Conservation (phyloP, 2,797 vertebrate genomes). For the Aphelocoma californica region DNA sequence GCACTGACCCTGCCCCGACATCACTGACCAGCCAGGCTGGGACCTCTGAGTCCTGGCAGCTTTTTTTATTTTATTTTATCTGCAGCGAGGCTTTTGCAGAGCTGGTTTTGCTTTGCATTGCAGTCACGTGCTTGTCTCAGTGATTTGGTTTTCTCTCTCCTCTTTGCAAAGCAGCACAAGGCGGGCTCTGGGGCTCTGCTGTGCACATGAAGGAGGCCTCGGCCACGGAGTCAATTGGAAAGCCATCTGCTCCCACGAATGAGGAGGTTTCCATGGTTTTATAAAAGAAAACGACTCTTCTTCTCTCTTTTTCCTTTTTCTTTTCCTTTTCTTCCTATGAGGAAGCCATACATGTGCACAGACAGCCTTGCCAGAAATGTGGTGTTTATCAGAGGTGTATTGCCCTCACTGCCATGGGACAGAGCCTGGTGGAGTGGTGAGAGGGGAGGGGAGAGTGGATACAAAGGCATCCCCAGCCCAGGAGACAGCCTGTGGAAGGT, state of each 20-base stretch:
- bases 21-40: background rate
- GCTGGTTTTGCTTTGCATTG: background rate
- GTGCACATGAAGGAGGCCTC: background rate
- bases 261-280: background rate
- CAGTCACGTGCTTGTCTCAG: background rate
- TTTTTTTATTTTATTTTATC: background rate
- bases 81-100: background rate
- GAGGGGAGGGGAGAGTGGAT: background rate
- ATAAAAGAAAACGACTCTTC: background rate
- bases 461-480: background rate
- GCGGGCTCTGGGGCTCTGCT: background rate
- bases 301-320: background rate
- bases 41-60: background rate
- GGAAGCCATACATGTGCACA: background rate
- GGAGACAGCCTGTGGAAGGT: background rate
- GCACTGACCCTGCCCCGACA: background rate
- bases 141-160: background rate
- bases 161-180: background rate
- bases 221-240: background rate
- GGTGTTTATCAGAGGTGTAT: background rate
- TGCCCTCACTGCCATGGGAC: background rate
- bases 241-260: conserved; percentile 6
- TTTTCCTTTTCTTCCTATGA: background rate
- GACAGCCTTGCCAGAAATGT: background rate
- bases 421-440: background rate